Conservation (phyloP, 2,797 vertebrate species). For the Ptychobarbus kaznakovi region DNA sequence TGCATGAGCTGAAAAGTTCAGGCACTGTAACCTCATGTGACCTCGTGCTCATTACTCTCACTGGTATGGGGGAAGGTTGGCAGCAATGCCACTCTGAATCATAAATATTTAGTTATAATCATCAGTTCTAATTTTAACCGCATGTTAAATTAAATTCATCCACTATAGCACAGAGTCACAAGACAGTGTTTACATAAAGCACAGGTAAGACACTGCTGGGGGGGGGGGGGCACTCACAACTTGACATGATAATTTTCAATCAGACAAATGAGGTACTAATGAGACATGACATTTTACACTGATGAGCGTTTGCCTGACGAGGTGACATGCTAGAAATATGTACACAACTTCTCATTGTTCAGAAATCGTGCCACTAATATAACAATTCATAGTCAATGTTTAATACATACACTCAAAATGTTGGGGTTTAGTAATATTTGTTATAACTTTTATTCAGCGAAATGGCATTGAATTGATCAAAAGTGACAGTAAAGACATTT, state of each 20-base stretch:
- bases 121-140: conserved; percentile 15
- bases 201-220: neutral
- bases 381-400: conserved; percentile 6
- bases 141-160: conserved; percentile 7
- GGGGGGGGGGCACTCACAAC: conserved; percentile 37
- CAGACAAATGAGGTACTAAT: conserved; percentile 61
- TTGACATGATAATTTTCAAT: conserved; percentile 62
- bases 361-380: neutral
- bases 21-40: conserved; percentile 12
- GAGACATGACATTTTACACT: conserved; percentile 56
- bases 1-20: conserved; percentile 35
- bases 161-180: neutral
- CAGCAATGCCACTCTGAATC: neutral
- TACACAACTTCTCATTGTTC: conserved; percentile 19
- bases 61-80: neutral
- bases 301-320: conserved; percentile 60
- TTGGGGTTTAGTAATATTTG: neutral
- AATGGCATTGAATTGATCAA: neutral
- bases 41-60: conserved; percentile 32
- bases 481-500: neutral
- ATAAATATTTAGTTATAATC: conserved; percentile 37
- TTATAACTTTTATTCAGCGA: neutral
- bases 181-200: conserved; percentile 1
- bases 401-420: neutral
- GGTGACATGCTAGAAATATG: conserved; percentile 25